phyloP scores from a whole-genome alignment of 1,140 invertebrate species.

The Ganaspis sp. region DNA sequence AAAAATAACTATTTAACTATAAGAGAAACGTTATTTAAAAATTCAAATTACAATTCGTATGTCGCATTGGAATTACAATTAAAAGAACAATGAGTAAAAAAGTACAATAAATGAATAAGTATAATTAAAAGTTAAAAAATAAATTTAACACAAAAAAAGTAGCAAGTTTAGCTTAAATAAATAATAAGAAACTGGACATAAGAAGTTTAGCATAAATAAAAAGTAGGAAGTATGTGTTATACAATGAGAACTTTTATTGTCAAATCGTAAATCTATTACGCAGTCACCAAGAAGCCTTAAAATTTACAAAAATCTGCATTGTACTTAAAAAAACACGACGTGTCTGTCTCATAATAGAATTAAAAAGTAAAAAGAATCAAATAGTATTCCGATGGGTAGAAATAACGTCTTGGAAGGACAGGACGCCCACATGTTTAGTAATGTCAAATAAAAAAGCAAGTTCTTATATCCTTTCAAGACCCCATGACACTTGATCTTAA shows the following conservation, averaged over 20 bases:
- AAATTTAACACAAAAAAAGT: no score
- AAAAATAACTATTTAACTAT: no score
- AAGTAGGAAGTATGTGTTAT: background rate
- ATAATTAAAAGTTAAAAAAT: no score
- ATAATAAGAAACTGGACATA: no score
- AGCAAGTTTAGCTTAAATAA: no score
- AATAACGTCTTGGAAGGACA: slow-evolving; percentile 57
- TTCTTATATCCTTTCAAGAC: slow-evolving; percentile 29
- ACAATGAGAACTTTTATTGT: slow-evolving; percentile 25
- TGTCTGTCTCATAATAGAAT: slow-evolving; percentile 9
- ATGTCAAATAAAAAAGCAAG: slow-evolving; percentile 28
- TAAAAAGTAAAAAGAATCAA: slow-evolving; percentile 40
- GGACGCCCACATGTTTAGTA: slow-evolving; percentile 65
- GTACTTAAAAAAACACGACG: background rate
- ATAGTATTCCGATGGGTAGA: slow-evolving; percentile 52
- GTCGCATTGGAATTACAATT: no score
- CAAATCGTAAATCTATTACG: slow-evolving; percentile 31
- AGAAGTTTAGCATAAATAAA: background rate
- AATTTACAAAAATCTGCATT: background rate
- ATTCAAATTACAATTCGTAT: no score
- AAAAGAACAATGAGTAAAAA: no score
- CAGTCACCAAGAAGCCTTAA: background rate
- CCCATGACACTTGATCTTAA: slow-evolving; percentile 33
- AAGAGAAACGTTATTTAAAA: no score
- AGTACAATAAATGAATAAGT: no score